A percentile compares a stretch with the other conserved stretches of the same genome.
These are phyloP conservation scores for Notamacropus eugenii DNA, from an alignment of 2,797 vertebrate genomes.

Conservation along the genomic window DNA sequence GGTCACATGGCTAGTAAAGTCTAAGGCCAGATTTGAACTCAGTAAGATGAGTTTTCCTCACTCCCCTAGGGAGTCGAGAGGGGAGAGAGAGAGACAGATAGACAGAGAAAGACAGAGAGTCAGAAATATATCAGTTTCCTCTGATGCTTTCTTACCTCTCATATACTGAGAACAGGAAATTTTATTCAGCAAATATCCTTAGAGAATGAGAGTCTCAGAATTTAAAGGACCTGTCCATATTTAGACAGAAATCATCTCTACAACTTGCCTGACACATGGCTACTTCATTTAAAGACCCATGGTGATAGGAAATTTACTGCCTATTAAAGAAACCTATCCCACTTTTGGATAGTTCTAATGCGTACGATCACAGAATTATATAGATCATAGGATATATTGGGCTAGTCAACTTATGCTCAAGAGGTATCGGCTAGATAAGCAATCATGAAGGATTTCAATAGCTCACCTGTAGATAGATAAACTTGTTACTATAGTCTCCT, in stretches of 20 bases:
- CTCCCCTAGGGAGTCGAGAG: too few relatives aligned
- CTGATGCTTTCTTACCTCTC: neutral
- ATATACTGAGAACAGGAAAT: neutral
- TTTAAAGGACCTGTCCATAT: neutral
- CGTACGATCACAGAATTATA: neutral
- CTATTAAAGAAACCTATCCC: neutral
- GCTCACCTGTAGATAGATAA: neutral
- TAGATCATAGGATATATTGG: neutral
- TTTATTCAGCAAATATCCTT: neutral
- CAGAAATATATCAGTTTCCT: neutral
- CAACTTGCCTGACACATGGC: too few relatives aligned
- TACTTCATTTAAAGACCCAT: neutral
- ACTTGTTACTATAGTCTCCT: neutral
- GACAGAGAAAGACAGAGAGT: neutral
- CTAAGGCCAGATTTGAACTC: too few relatives aligned
- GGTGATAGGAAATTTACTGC: neutral
- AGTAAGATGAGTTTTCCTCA: too few relatives aligned
- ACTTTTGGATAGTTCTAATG: neutral
- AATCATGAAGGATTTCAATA: neutral
- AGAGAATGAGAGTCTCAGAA: neutral
- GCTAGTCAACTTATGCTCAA: neutral
- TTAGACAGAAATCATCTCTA: neutral
- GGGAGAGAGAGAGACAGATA: too few relatives aligned
- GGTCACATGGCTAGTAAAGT: too few relatives aligned
- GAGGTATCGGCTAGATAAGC: neutral